Conservation (phyloP, 2,888 invertebrate genomes). For the Bombylius discolor region DNA sequence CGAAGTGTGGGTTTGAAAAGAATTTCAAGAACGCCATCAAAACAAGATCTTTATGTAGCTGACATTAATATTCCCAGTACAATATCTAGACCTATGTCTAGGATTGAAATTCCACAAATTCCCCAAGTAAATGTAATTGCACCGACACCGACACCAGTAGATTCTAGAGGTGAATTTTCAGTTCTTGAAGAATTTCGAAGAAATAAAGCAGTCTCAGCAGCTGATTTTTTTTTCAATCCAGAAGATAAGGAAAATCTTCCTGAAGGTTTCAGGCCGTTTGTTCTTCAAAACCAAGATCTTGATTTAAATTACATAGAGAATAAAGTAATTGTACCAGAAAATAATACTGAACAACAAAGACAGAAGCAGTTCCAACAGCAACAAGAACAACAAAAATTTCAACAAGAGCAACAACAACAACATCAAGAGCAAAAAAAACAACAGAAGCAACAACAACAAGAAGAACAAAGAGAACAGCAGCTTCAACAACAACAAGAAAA, state of each 20-base stretch:
- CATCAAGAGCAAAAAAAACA: not conserved
- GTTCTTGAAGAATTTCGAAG: conserved; percentile 7
- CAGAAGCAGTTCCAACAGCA: not conserved
- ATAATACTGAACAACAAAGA: not conserved
- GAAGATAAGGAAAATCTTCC: not conserved
- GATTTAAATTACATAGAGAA: not conserved
- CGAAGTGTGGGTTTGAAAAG: conserved; percentile 31
- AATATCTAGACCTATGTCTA: conserved; percentile 6
- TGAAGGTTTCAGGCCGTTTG: not conserved
- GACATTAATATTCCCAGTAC: conserved; percentile 27
- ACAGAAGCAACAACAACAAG: not conserved
- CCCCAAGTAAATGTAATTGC: conserved; percentile 25
- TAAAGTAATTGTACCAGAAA: not conserved
- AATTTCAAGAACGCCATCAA: conserved; percentile 30
- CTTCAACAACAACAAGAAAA: not conserved
- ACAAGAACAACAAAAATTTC: not conserved
- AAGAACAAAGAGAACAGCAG: not conserved
- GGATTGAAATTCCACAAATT: conserved; percentile 10
- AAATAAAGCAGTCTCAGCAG: conserved; percentile 1
- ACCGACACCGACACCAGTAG: conserved; percentile 23
- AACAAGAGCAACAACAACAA: not conserved
- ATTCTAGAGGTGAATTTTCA: conserved; percentile 19
- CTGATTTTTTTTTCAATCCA: not conserved
- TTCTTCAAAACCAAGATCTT: not conserved
- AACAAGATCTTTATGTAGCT: conserved; percentile 31